Percentiles rank a stretch among this genome's conserved stretches.
Conservation (phyloP, 2,113 vertebrate species). For the Engystomops pustulosus region DNA sequence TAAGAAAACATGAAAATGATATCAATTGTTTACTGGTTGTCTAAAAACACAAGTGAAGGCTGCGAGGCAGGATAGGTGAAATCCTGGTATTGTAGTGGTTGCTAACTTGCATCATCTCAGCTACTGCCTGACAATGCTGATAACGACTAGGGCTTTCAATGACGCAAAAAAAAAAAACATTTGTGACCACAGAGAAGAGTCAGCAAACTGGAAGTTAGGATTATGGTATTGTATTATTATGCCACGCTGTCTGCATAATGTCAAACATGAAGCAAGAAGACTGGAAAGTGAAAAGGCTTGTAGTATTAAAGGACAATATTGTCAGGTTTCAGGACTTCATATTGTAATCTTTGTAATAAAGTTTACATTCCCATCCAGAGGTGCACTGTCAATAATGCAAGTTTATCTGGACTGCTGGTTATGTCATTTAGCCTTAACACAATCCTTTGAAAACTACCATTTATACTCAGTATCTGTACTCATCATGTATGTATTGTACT, state of each 20-base stretch:
- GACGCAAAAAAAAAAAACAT: background rate
- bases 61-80: slow-evolving; percentile 14
- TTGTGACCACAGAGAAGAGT: background rate
- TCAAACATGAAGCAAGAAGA: background rate
- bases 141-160: background rate
- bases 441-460: no score
- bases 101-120: slow-evolving; percentile 10
- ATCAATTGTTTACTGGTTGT: slow-evolving; percentile 32
- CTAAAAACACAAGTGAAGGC: slow-evolving; percentile 24
- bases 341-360: no score
- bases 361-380: no score
- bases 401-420: no score
- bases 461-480: no score
- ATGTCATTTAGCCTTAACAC: no score
- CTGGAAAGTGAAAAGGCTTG: background rate
- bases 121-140: slow-evolving; percentile 8
- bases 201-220: background rate
- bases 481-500: no score
- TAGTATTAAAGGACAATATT: background rate
- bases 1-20: slow-evolving; percentile 44
- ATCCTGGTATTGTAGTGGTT: slow-evolving; percentile 5
- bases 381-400: no score
- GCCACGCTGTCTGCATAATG: background rate
- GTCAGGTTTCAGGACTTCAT: no score
- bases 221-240: no score